A percentile compares a stretch with the other conserved stretches of the same genome.
These are phyloP conservation scores for Scortum barcoo DNA, from an alignment of 2,113 vertebrate species.

Conservation along the genomic window DNA sequence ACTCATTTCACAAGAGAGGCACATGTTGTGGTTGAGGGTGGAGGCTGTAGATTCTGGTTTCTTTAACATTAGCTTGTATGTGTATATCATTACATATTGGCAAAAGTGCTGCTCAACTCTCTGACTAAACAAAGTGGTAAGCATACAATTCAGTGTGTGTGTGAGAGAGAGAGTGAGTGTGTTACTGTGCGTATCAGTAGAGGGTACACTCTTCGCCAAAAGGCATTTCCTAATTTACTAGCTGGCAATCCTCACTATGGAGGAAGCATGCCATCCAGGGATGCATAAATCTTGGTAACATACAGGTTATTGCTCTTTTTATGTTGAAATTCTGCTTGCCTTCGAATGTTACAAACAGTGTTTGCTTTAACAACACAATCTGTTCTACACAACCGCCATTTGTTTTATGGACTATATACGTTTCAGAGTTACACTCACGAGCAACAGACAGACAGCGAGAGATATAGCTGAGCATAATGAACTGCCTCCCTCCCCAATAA, in stretches of 20 bases:
- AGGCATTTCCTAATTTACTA: conserved; percentile 83
- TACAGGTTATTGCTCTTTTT: conserved; percentile 84
- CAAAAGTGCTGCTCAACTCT: conserved; percentile 6
- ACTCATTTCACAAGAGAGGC: conserved; percentile 20
- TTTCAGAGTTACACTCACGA: conserved; percentile 65
- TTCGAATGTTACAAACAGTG: conserved; percentile 81
- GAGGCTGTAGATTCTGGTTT: conserved; percentile 26
- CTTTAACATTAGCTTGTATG: conserved; percentile 4
- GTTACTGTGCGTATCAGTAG: conserved; percentile 16
- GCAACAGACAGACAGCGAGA: conserved; percentile 65
- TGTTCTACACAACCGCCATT: conserved; percentile 82
- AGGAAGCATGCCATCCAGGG: conserved; percentile 70
- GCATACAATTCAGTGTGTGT: conserved; percentile 25
- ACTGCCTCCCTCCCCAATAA: conserved; percentile 72
- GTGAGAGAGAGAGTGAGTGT: too few relatives aligned
- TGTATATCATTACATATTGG: conserved; percentile 5
- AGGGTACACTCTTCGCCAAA: conserved; percentile 71
- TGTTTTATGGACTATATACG: conserved; percentile 83
- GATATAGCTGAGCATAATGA: conserved; percentile 74
- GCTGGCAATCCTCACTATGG: conserved; percentile 78
- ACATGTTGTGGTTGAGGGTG: conserved; percentile 26
- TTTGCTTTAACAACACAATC: conserved; percentile 85
- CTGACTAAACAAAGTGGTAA: conserved; percentile 29
- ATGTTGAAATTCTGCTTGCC: conserved; percentile 80
- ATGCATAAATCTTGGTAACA: conserved; percentile 81